A percentile compares a stretch with the other conserved stretches of the same genome.
These are phyloP conservation scores for Silvanus unidentatus DNA, from an alignment of 2,888 invertebrate genomes.

Conservation along the genomic window DNA sequence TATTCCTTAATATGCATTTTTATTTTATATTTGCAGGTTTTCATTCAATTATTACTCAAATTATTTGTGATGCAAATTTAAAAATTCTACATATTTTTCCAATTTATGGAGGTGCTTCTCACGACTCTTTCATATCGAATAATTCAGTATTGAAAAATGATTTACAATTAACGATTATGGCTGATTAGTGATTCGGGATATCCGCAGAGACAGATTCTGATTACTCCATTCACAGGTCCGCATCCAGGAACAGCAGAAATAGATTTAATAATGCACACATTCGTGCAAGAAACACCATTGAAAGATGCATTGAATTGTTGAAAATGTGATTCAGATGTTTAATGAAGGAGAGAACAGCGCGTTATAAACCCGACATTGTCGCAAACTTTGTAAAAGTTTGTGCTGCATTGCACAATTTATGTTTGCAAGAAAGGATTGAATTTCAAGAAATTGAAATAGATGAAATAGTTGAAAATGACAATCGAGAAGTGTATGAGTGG, in stretches of 20 bases:
- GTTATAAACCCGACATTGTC: conserved; percentile 8
- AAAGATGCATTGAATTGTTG: conserved; percentile 13
- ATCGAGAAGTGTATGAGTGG: too few relatives aligned
- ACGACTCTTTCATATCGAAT: conserved; percentile 2
- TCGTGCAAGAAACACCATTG: conserved; percentile 10
- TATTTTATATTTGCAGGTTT: conserved; percentile 1
- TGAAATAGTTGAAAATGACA: too few relatives aligned
- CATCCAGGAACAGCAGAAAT: conserved; percentile 6
- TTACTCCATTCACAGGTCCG: conserved; percentile 10
- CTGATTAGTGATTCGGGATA: conserved; percentile 13
- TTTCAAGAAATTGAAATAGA: too few relatives aligned
- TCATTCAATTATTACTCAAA: neutral
- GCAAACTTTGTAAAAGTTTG: conserved; percentile 7
- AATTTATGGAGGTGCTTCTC: neutral
- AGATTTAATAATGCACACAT: conserved; percentile 4
- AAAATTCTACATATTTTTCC: neutral
- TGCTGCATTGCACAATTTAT: conserved; percentile 11
- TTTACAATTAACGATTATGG: conserved; percentile 8
- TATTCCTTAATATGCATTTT: neutral
- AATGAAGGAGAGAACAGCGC: conserved; percentile 9
- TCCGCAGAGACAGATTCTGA: conserved; percentile 8
- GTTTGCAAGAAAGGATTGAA: conserved; percentile 6
- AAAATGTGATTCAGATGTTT: conserved; percentile 13
- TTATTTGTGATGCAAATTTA: conserved; percentile 1
- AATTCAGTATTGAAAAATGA: conserved; percentile 3